Percentiles rank a stretch among this genome's conserved stretches.
Conservation (phyloP, 2,888 invertebrate genomes). For the Pomacea canaliculata region DNA sequence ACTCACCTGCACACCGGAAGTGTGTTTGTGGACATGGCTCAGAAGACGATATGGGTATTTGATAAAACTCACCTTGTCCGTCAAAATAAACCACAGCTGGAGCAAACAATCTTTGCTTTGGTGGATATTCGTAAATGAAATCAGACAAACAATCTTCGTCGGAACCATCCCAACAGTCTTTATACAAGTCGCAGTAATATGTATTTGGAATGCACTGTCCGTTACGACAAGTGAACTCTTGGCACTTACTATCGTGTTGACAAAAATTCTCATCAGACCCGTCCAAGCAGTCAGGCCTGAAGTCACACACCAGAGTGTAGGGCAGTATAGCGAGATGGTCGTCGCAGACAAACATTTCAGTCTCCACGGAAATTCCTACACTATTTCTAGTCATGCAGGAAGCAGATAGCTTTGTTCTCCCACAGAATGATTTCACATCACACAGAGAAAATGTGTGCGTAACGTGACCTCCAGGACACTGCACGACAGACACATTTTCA, state of each 20-base stretch:
- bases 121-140: neutral
- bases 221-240: slow-evolving; percentile 19
- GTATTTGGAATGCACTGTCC: slow-evolving; percentile 18
- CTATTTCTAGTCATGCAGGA: neutral
- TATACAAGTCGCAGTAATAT: slow-evolving; percentile 21
- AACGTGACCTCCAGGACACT: slow-evolving; percentile 2
- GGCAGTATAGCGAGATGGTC: neutral
- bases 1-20: slow-evolving; percentile 6
- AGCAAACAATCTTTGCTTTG: slow-evolving; percentile 3
- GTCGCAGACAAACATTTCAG: slow-evolving; percentile 10
- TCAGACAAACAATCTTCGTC: slow-evolving; percentile 18
- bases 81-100: slow-evolving; percentile 15
- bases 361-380: neutral
- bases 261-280: slow-evolving; percentile 60
- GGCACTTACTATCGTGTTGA: slow-evolving; percentile 29
- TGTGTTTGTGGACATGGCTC: slow-evolving; percentile 15
- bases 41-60: neutral
- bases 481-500: neutral
- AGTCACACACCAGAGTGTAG: slow-evolving; percentile 58
- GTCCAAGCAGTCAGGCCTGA: slow-evolving; percentile 50
- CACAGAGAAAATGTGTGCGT: slow-evolving; percentile 7
- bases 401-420: too few species aligned
- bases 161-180: slow-evolving; percentile 30
- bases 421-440: neutral
- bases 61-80: neutral